These are phyloP conservation scores for Pomatostomus ruficeps DNA, from an alignment of 2,113 vertebrate genomes.

Conservation along the genomic window DNA sequence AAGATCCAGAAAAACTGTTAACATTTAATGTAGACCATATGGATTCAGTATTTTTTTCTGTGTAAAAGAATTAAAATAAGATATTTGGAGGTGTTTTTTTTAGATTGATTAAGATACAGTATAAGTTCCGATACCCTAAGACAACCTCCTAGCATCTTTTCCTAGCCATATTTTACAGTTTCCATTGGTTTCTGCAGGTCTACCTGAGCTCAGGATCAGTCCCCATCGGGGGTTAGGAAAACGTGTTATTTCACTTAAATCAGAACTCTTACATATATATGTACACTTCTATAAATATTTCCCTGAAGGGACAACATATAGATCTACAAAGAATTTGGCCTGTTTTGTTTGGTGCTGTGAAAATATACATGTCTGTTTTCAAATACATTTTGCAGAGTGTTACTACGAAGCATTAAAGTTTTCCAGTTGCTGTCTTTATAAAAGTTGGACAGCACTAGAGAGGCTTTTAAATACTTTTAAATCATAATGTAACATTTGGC, in stretches of 20 bases:
- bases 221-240: slow-evolving; percentile 53
- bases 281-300: not conserved
- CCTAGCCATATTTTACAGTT: slow-evolving; percentile 57
- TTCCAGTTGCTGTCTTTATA: slow-evolving; percentile 50
- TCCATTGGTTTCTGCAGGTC: slow-evolving; percentile 65
- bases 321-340: slow-evolving; percentile 65
- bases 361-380: slow-evolving; percentile 53
- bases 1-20: not conserved
- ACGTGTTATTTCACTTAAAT: slow-evolving; percentile 80
- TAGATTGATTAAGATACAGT: not conserved
- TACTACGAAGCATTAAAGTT: slow-evolving; percentile 62
- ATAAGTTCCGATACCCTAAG: not conserved
- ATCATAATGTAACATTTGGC: slow-evolving; percentile 49
- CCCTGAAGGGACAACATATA: slow-evolving; percentile 69
- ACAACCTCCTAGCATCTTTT: slow-evolving; percentile 64
- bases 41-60: not conserved
- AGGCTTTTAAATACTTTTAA: slow-evolving; percentile 63
- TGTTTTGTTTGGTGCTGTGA: slow-evolving; percentile 53
- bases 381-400: slow-evolving; percentile 41
- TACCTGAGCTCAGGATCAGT: slow-evolving; percentile 79
- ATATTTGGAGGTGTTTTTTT: not conserved
- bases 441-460: slow-evolving; percentile 55
- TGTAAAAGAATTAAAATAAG: not conserved
- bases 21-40: not conserved
- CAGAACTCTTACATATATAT: slow-evolving; percentile 62